phyloP scores from a whole-genome alignment of 2,113 vertebrate species.

The Gobiocypris rarus region DNA sequence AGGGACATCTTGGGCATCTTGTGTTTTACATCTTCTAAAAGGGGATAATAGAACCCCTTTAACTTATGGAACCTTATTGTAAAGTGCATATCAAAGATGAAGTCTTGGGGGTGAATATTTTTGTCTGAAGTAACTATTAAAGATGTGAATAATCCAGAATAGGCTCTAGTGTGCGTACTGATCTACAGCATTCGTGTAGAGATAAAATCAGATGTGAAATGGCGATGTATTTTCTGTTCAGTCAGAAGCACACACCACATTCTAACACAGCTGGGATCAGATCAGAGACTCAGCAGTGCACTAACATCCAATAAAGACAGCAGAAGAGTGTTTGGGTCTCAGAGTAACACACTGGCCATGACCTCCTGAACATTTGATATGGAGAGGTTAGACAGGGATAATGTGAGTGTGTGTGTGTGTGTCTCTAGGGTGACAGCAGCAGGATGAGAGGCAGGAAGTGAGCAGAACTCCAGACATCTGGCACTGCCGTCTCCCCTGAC shows the following conservation, averaged over 20 bases:
- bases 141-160: not conserved
- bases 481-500: constrained; percentile 66
- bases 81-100: too few species aligned
- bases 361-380: constrained; percentile 52
- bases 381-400: constrained; percentile 51
- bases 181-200: not conserved
- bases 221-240: not conserved
- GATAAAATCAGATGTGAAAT: not conserved
- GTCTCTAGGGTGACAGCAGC: constrained; percentile 64
- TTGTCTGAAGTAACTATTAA: too few species aligned
- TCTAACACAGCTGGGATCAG: constrained; percentile 50
- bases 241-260: not conserved
- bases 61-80: too few species aligned
- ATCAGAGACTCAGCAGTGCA: constrained; percentile 59
- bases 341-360: constrained; percentile 62
- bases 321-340: constrained; percentile 65
- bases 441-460: constrained; percentile 77
- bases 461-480: constrained; percentile 78
- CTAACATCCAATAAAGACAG: constrained; percentile 62
- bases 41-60: too few species aligned
- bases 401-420: constrained; percentile 44
- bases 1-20: too few species aligned
- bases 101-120: too few species aligned
- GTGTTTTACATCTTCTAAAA: too few species aligned
- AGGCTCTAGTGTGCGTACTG: not conserved